A percentile compares a stretch with the other conserved stretches of the same genome.
Conservation (phyloP, 2,113 vertebrate genomes). For the Tychaedon coryphoeus region DNA sequence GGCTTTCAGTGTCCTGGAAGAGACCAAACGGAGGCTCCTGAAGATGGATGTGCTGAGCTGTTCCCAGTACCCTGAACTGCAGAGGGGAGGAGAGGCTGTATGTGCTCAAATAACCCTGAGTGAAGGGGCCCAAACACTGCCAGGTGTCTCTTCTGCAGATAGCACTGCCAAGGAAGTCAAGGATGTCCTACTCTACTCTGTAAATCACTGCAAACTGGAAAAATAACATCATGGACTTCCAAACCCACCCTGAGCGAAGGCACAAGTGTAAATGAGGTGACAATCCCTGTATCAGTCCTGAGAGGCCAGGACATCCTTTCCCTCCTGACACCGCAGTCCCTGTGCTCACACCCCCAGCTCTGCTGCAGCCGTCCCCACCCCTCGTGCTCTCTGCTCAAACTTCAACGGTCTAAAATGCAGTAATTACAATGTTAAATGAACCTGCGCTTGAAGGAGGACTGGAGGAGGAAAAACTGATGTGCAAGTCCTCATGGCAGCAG, state of each 20-base stretch:
- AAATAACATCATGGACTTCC: rapidly evolving
- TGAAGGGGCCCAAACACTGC: neutral
- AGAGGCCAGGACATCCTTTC: neutral
- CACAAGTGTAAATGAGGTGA: neutral
- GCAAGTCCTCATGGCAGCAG: neutral
- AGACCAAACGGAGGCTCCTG: neutral
- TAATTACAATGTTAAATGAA: neutral
- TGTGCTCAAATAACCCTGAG: neutral
- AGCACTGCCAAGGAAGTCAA: neutral
- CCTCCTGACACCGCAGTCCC: neutral
- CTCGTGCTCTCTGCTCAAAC: neutral
- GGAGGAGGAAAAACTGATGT: neutral
- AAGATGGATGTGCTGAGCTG: neutral
- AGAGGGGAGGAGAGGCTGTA: neutral
- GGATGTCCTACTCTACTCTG: neutral
- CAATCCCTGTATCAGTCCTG: neutral
- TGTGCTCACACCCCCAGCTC: neutral
- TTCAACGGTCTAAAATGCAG: neutral
- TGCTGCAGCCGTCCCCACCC: neutral
- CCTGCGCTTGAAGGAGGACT: neutral
- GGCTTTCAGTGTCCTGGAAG: neutral
- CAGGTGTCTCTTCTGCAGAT: neutral
- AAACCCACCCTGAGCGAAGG: neutral
- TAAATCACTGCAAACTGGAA: neutral
- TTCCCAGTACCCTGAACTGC: neutral